Evolutionary conservation across 92 coral and sea anemone genomes (phyloP).

Genomic region (Anthopleura xanthogrammica): DNA sequence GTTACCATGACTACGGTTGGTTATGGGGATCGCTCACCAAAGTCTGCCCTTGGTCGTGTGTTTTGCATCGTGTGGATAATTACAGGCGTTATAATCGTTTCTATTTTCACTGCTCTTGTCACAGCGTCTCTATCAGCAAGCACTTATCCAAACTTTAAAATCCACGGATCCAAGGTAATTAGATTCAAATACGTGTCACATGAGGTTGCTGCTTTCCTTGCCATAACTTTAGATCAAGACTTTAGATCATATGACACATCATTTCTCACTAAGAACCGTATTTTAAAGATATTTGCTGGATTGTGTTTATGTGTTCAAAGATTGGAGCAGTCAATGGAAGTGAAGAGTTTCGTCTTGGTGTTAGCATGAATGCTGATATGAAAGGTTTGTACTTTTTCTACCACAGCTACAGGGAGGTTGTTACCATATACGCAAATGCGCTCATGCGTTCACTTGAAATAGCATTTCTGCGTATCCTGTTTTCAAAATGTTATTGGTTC

Average conservation of each 20-base stretch:
- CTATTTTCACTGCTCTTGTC: constrained; percentile 83
- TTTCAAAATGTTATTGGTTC: no score
- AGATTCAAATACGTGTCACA: not conserved
- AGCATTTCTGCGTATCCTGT: no score
- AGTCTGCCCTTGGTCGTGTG: constrained; percentile 74
- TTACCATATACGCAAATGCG: no score
- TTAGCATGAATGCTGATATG: constrained; percentile 92
- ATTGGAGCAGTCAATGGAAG: constrained; percentile 96
- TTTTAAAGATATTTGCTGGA: no score
- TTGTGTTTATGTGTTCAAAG: constrained; percentile 33
- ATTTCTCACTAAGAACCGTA: no score
- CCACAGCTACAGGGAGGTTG: not conserved
- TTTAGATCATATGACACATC: no score
- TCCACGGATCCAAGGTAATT: constrained; percentile 81
- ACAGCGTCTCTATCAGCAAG: constrained; percentile 83
- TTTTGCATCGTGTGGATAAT: constrained; percentile 84
- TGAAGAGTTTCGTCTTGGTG: constrained; percentile 81
- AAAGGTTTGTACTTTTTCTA: constrained; percentile 41
- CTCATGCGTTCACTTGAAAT: no score
- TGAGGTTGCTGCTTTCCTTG: not conserved
- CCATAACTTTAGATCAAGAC: no score
- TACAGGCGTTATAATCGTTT: constrained; percentile 73
- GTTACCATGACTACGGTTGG: constrained; percentile 99
- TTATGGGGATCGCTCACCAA: constrained; percentile 90
- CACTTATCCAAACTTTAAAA: constrained; percentile 68